Evolutionary conservation across 2,113 vertebrate genomes (phyloP).

Genomic region (Crotalus tigris): DNA sequence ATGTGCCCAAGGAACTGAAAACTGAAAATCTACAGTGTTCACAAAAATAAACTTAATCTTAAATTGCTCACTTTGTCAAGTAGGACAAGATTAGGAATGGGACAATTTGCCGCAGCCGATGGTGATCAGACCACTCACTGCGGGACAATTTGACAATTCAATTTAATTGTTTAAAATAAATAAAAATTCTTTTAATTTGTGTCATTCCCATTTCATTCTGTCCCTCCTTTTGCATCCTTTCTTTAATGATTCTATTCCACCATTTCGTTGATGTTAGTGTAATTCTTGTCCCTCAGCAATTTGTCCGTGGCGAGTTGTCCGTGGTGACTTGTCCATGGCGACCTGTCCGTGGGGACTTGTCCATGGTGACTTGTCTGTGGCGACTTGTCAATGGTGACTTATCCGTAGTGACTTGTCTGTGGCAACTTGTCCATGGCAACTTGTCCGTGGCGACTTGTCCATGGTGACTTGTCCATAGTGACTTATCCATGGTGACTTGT

Average conservation of each 20-base stretch:
- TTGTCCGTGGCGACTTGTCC: too few relatives aligned
- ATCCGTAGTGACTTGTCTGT: too few relatives aligned
- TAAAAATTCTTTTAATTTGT: neutral
- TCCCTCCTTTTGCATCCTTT: neutral
- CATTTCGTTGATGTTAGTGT: neutral
- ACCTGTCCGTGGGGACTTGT: too few relatives aligned
- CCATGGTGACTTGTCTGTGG: fast-evolving
- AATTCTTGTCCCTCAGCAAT: neutral
- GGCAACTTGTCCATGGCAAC: too few relatives aligned
- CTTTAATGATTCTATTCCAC: neutral
- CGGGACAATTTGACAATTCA: neutral
- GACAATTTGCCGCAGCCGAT: neutral
- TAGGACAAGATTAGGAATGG: neutral
- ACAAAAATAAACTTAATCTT: neutral
- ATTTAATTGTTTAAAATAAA: neutral
- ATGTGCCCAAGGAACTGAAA: neutral
- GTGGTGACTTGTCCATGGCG: fast-evolving
- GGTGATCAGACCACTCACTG: too few relatives aligned
- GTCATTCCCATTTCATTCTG: neutral
- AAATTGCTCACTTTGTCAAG: neutral
- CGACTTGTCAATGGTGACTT: fast-evolving
- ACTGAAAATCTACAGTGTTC: neutral
- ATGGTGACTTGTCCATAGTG: fast-evolving
- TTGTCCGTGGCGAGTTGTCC: too few relatives aligned
- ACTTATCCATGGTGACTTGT: too few relatives aligned